These are phyloP conservation scores for Eubasilissa splendida DNA, from an alignment of 2,888 invertebrate species.

Conservation along the genomic window DNA sequence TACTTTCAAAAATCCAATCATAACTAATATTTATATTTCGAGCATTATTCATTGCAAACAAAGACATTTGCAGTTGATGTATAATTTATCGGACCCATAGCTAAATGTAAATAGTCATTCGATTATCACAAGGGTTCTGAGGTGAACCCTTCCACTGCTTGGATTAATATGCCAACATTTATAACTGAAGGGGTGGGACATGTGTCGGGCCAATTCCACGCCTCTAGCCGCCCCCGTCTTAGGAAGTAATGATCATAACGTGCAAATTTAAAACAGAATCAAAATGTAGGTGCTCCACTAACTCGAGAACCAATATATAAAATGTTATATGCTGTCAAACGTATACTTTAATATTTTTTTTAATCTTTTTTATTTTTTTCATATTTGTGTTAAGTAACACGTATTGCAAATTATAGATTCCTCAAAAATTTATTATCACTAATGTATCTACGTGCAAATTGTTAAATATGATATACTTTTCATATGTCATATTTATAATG, in stretches of 20 bases:
- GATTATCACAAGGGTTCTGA: slow-evolving; percentile 55
- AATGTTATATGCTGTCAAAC: too few species aligned
- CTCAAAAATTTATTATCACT: too few species aligned
- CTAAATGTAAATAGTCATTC: slow-evolving; percentile 54
- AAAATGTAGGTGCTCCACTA: slow-evolving; percentile 40
- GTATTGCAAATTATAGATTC: too few species aligned
- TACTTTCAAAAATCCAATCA: too few species aligned
- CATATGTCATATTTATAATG: too few species aligned
- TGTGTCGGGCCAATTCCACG: slow-evolving; percentile 53
- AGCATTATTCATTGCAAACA: not conserved
- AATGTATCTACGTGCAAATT: too few species aligned
- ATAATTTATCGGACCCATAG: slow-evolving; percentile 28
- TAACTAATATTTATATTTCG: not conserved
- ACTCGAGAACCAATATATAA: too few species aligned
- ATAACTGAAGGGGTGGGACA: slow-evolving; percentile 50
- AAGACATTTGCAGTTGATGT: not conserved
- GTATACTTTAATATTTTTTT: too few species aligned
- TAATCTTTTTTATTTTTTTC: too few species aligned
- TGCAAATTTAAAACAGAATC: slow-evolving; percentile 37
- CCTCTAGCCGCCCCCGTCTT: slow-evolving; percentile 47
- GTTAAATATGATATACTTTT: too few species aligned
- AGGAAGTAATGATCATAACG: slow-evolving; percentile 45
- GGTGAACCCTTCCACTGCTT: slow-evolving; percentile 52
- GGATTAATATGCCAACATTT: slow-evolving; percentile 58
- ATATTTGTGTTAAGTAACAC: too few species aligned